Conservation (phyloP, 2,113 vertebrate species). For the Zosterops pallidus region DNA sequence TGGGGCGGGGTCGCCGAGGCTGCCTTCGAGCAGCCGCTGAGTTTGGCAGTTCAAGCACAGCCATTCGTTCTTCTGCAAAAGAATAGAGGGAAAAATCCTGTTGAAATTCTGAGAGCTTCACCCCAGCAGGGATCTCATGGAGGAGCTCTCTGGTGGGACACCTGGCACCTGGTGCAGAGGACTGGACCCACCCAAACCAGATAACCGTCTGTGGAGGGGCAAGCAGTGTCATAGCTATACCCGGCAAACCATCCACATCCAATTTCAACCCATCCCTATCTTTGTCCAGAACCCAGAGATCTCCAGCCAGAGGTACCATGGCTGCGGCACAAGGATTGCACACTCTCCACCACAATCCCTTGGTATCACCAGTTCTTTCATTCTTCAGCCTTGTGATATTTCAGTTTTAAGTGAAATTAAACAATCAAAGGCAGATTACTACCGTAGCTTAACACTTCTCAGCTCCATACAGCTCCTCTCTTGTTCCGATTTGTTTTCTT, state of each 20-base stretch:
- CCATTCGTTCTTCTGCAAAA: constrained; percentile 97
- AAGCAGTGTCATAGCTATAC: fast-evolving
- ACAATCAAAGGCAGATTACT: neutral
- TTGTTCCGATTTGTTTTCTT: neutral
- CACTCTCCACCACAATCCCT: neutral
- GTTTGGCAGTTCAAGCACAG: constrained; percentile 99
- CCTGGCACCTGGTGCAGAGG: neutral
- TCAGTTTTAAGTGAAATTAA: neutral
- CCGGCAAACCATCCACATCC: neutral
- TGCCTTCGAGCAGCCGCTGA: constrained; percentile 91
- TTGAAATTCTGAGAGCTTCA: neutral
- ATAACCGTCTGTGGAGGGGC: fast-evolving
- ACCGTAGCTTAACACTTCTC: neutral
- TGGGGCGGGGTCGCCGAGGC: constrained; percentile 85
- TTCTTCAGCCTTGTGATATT: neutral
- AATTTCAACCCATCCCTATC: neutral
- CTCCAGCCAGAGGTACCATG: neutral
- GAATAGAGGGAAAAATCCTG: constrained; percentile 13
- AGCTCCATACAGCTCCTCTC: neutral
- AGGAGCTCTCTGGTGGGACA: neutral
- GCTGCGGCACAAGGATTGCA: neutral
- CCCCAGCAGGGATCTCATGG: neutral
- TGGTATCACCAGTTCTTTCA: neutral
- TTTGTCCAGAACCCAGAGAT: neutral
- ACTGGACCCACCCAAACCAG: neutral